phyloP scores from a whole-genome alignment of 2,888 invertebrate genomes.

The Helleia helle region DNA sequence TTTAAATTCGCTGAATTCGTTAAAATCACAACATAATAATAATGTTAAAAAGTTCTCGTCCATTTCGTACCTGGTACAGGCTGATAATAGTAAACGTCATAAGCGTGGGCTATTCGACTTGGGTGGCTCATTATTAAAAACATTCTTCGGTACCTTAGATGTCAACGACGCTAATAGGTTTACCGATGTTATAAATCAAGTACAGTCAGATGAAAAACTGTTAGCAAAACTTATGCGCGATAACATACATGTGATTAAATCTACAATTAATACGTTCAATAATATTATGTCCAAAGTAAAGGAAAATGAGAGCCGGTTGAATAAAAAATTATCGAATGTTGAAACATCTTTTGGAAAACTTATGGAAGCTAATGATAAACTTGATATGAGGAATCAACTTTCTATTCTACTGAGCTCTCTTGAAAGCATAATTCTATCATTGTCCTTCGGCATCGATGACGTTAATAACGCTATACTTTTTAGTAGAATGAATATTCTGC shows the following conservation, averaged over 20 bases:
- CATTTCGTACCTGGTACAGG: background rate
- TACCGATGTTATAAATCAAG: background rate
- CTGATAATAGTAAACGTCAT: background rate
- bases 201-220: background rate
- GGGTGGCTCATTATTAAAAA: conserved; percentile 7
- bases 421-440: background rate
- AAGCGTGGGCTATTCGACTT: background rate
- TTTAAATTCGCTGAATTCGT: background rate
- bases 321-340: background rate
- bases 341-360: too few relatives aligned
- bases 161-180: conserved; percentile 1
- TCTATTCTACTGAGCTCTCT: background rate
- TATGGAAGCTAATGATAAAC: too few relatives aligned
- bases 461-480: too few relatives aligned
- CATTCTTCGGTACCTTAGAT: conserved; percentile 3
- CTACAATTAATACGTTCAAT: too few relatives aligned
- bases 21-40: background rate
- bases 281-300: background rate
- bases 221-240: too few relatives aligned
- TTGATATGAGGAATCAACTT: background rate
- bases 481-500: too few relatives aligned
- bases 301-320: background rate
- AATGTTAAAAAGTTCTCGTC: background rate
- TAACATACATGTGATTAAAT: too few relatives aligned
- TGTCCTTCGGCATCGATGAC: background rate